These are phyloP conservation scores for Sparus aurata DNA, from an alignment of 2,797 vertebrate species.

Conservation along the genomic window DNA sequence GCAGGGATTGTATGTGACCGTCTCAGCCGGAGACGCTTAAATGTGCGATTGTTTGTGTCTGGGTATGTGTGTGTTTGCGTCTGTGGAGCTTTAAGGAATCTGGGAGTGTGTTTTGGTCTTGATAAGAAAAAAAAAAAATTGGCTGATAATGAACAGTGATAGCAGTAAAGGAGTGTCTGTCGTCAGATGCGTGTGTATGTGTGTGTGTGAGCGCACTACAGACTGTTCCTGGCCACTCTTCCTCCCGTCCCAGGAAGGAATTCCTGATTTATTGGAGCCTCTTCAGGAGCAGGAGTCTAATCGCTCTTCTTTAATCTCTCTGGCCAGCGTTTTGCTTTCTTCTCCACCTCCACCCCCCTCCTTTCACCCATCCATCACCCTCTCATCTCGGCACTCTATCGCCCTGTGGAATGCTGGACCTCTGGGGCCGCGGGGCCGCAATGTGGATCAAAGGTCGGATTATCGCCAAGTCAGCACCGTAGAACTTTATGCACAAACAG, in stretches of 20 bases:
- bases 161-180: conserved; percentile 50
- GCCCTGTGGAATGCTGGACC: conserved; percentile 81
- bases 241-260: conserved; percentile 62
- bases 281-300: conserved; percentile 78
- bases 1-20: conserved; percentile 30
- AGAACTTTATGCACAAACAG: conserved; percentile 45
- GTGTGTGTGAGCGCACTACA: conserved; percentile 4
- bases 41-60: conserved; percentile 49
- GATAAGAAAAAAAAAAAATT: conserved; percentile 71
- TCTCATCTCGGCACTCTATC: conserved; percentile 77
- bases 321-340: conserved; percentile 77
- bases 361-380: conserved; percentile 79
- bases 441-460: conserved; percentile 79
- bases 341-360: conserved; percentile 72
- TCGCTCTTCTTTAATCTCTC: conserved; percentile 83
- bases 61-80: conserved; percentile 10
- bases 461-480: conserved; percentile 78
- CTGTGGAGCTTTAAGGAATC: conserved; percentile 57
- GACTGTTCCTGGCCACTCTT: conserved; percentile 48
- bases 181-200: conserved; percentile 11
- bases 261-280: conserved; percentile 79
- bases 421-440: conserved; percentile 63
- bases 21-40: conserved; percentile 42
- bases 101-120: conserved; percentile 63
- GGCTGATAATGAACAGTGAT: conserved; percentile 51